Percentiles rank a stretch among this genome's conserved stretches.
Evolutionary conservation across 2,113 vertebrate genomes (phyloP).

Genomic region (Trichomycterus rosablanca): DNA sequence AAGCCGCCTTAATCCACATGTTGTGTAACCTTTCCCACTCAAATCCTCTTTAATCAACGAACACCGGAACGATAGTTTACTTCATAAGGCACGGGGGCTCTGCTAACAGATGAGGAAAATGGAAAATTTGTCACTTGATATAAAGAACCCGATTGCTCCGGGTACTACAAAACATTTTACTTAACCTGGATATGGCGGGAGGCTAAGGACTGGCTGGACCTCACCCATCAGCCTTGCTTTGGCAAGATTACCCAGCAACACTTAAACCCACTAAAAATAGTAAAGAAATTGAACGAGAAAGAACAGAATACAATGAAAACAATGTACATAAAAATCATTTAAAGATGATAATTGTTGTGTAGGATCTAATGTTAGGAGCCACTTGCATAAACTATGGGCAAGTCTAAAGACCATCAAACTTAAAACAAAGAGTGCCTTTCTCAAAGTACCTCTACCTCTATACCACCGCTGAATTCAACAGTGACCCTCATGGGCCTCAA

Average conservation of each 20-base stretch:
- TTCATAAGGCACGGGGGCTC: slow-evolving; percentile 41
- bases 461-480: no score
- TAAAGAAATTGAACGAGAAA: neutral
- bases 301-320: no score
- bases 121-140: slow-evolving; percentile 32
- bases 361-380: no score
- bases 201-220: slow-evolving; percentile 30
- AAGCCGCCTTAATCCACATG: slow-evolving; percentile 29
- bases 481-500: no score
- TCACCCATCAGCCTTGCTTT: slow-evolving; percentile 20
- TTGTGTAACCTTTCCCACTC: slow-evolving; percentile 40
- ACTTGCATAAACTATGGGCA: no score
- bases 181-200: slow-evolving; percentile 32
- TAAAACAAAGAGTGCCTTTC: no score
- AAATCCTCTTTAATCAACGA: slow-evolving; percentile 45
- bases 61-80: slow-evolving; percentile 35
- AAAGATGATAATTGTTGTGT: no score
- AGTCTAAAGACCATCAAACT: no score
- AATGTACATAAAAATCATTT: no score
- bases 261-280: neutral
- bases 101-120: slow-evolving; percentile 1
- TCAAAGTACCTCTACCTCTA: no score
- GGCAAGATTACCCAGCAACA: slow-evolving; percentile 15
- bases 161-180: slow-evolving; percentile 12
- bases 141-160: slow-evolving; percentile 17